Base-by-base conservation (phyloP, 2,797 vertebrate species). In the Staurois parvus region DNA sequence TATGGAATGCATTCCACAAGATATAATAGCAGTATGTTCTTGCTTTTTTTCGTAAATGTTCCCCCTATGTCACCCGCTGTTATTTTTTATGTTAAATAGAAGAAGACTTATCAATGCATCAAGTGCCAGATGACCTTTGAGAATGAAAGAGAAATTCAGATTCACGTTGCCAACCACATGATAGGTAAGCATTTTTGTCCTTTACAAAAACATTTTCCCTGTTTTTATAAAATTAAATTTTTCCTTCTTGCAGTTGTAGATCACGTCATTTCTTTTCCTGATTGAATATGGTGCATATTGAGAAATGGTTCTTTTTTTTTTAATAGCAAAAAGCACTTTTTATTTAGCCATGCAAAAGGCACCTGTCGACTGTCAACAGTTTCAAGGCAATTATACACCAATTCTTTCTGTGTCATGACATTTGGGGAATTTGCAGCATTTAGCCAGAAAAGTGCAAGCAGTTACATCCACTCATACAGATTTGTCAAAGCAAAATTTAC, bases 41-140 rank as follows among this genome's bases (percentile, higher is more conserved):
- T 79, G 28, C 52, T 2, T 48, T 83, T 12, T 37, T 37, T 37
- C 8, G 10, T 34, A 59, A 48, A 37, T 83, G n/a, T 76, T 11
- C n/a, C 9, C 2, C 7, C 24, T 70, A 28, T 52, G 32, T 69
- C 7, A 76, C 21, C 26, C 45, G 75, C 90, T 90, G 90, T 81
- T 87, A 86, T 93, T 80, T 86, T 85, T 77, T 90, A 85, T 85
- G 82, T 90, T 93, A 59, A 79, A 90, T 92, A 99, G 98, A 99
- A 99, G 91, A 99, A 99, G 95, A 99, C 98, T 81, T 99, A 99
- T 94, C 98, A 99, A 90, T 99, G 98, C 96, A 99, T 99, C 95
- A 99, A 99, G 96, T 99, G 98, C 96, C 98, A 99, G 96, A 99
- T 99, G 98, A 99, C 98, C 86, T 99, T 99, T 90, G 98, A 99